Evolutionary conservation across 2,113 vertebrate genomes (phyloP).

Genomic region (Ophiodon elongatus): DNA sequence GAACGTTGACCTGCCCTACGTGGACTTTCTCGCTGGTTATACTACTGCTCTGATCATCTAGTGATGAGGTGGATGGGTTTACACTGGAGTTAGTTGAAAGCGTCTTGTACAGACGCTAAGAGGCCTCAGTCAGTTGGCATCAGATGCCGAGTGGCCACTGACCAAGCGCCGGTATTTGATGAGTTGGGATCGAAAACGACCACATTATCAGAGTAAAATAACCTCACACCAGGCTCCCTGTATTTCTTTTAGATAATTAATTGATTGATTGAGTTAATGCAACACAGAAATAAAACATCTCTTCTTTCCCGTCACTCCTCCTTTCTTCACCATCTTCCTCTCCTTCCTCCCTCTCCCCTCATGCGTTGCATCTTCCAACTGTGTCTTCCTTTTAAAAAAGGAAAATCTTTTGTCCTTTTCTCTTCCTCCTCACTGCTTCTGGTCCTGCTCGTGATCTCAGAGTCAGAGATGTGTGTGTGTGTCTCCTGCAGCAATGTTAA

Average conservation of each 20-base stretch:
- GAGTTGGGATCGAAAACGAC: no score
- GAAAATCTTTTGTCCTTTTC: background rate
- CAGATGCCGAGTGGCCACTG: no score
- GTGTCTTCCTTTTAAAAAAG: background rate
- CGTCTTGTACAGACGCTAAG: no score
- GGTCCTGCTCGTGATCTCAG: constrained; percentile 14
- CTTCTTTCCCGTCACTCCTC: no score
- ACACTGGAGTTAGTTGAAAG: no score
- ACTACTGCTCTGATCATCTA: no score
- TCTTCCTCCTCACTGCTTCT: background rate
- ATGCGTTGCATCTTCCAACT: background rate
- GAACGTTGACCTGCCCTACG: background rate
- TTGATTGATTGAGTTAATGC: background rate
- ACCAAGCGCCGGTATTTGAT: no score
- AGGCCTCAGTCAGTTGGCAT: no score
- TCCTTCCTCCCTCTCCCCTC: background rate
- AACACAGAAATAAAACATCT: background rate
- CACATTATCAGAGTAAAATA: no score
- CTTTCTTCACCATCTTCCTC: background rate
- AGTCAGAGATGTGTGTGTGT: constrained; percentile 17
- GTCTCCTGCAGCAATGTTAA: constrained; percentile 67
- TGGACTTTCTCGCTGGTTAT: no score
- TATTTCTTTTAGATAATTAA: background rate
- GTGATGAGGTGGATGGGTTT: no score
- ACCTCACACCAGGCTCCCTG: background rate